Conservation (phyloP, 2,797 vertebrate genomes). For the Pseudopleuronectes americanus region DNA sequence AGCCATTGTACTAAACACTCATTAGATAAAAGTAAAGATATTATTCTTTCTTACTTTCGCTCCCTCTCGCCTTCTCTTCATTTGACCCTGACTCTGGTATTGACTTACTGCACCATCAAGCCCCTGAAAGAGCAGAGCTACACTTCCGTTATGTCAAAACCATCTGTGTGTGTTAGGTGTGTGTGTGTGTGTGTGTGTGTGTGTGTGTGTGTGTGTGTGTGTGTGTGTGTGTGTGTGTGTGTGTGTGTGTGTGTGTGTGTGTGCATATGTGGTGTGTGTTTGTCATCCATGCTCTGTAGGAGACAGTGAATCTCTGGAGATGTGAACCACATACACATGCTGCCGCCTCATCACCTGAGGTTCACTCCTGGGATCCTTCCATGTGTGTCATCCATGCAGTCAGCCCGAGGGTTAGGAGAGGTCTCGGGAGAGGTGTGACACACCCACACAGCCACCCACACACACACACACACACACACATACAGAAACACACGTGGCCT, state of each 20-base stretch:
- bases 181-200: slow-evolving; percentile 6
- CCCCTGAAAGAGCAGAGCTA: slow-evolving; percentile 47
- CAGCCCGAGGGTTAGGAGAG: slow-evolving; percentile 41
- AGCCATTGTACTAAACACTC: neutral
- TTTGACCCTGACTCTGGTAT: slow-evolving; percentile 52
- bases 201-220: slow-evolving; percentile 9
- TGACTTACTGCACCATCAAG: slow-evolving; percentile 50
- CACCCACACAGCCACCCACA: slow-evolving; percentile 25
- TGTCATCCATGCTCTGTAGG: slow-evolving; percentile 37
- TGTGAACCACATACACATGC: slow-evolving; percentile 57
- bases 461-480: slow-evolving; percentile 21
- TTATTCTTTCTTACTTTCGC: neutral
- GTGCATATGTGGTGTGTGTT: slow-evolving; percentile 9
- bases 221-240: too few species aligned
- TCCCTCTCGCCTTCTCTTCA: neutral
- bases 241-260: too few species aligned
- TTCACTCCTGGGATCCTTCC: slow-evolving; percentile 61
- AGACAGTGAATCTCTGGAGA: slow-evolving; percentile 55
- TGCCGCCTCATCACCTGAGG: slow-evolving; percentile 66
- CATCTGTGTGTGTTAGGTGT: slow-evolving; percentile 25
- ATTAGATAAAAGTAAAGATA: neutral
- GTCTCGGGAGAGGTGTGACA: slow-evolving; percentile 55
- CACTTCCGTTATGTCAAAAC: slow-evolving; percentile 48
- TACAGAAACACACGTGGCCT: slow-evolving; percentile 8
- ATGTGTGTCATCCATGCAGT: slow-evolving; percentile 64